Percentiles rank a stretch among this genome's conserved stretches.
phyloP scores from a whole-genome alignment of 2,797 vertebrate species.

The Pteropus rufus region DNA sequence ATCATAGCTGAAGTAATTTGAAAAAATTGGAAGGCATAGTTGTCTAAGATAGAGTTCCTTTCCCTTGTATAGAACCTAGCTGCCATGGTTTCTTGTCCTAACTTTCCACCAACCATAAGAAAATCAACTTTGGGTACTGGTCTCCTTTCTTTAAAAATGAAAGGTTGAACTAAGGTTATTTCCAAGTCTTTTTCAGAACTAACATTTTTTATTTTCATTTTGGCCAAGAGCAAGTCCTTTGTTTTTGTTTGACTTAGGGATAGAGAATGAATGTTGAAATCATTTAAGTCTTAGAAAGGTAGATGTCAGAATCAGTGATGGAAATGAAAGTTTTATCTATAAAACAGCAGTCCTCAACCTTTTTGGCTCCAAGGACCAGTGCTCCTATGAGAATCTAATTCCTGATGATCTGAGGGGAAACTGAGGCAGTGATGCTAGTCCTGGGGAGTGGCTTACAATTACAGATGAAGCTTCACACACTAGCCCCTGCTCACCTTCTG shows the following conservation, averaged over 20 bases:
- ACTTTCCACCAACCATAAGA: neutral
- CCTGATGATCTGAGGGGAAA: too few relatives aligned
- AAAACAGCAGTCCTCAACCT: too few relatives aligned
- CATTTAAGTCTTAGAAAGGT: neutral
- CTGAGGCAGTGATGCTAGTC: too few relatives aligned
- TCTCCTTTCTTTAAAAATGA: slow-evolving; percentile 11
- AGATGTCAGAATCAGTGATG: neutral
- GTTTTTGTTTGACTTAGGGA: neutral
- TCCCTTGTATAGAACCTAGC: neutral
- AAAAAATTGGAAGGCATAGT: neutral
- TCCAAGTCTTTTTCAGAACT: neutral
- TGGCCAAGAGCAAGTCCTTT: neutral
- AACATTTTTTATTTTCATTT: slow-evolving; percentile 26
- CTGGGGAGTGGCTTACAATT: too few relatives aligned
- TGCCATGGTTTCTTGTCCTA: neutral
- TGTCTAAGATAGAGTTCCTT: neutral
- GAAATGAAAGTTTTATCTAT: neutral
- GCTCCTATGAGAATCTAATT: too few relatives aligned
- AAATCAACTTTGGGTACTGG: neutral
- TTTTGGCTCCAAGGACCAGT: too few relatives aligned
- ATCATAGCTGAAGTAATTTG: neutral
- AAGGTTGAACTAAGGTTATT: neutral
- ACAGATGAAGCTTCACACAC: too few relatives aligned
- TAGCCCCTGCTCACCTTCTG: too few relatives aligned
- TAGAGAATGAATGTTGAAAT: slow-evolving; percentile 3